phyloP scores from a whole-genome alignment of 2,113 vertebrate genomes.

The Grammomys surdaster region DNA sequence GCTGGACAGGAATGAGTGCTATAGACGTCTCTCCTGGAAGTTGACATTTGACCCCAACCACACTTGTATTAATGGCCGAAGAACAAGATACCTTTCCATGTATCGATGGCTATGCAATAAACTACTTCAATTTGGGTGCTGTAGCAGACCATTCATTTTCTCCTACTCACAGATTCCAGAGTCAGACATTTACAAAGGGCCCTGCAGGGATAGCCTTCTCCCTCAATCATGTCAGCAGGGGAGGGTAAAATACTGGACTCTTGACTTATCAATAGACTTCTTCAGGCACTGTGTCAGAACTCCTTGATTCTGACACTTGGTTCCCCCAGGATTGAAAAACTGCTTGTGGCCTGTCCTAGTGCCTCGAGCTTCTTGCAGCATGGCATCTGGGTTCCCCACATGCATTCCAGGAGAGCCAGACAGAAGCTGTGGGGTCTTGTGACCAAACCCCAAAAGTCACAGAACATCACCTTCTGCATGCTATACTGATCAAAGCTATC shows the following conservation, averaged over 20 bases:
- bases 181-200: neutral
- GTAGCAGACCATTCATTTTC: neutral
- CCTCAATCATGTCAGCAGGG: neutral
- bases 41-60: no score
- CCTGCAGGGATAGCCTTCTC: neutral
- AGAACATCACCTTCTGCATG: neutral
- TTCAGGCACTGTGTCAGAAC: neutral
- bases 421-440: neutral
- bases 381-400: neutral
- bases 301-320: neutral
- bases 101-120: neutral
- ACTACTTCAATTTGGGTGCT: neutral
- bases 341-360: neutral
- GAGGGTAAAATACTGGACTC: neutral
- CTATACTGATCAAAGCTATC: constrained; percentile 4
- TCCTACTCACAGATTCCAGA: neutral
- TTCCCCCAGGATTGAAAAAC: neutral
- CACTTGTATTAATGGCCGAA: neutral
- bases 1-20: neutral
- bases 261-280: neutral
- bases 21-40: neutral
- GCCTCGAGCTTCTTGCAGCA: neutral
- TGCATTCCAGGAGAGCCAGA: neutral
- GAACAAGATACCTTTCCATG: neutral
- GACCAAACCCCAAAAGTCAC: neutral